Evolutionary conservation across 1,140 invertebrate genomes (phyloP).

Genomic region (Periplaneta americana): DNA sequence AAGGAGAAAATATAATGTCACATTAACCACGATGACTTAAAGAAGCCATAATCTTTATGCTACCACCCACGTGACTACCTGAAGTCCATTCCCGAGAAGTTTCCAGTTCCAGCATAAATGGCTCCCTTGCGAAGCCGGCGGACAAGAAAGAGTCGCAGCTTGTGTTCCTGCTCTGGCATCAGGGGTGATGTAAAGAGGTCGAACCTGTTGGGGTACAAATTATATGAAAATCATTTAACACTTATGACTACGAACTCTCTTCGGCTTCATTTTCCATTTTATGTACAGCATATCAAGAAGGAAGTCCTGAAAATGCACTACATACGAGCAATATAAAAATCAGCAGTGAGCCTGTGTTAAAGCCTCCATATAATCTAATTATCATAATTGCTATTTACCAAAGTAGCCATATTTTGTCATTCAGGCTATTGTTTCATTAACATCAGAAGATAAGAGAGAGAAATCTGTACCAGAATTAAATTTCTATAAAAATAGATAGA

Average conservation of each 20-base stretch:
- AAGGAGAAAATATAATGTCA: no score
- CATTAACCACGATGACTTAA: no score
- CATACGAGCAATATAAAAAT: not conserved
- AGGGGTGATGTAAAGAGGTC: slow-evolving; percentile 8
- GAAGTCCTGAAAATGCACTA: not conserved
- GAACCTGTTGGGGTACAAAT: not conserved
- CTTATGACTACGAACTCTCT: not conserved
- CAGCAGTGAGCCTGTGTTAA: not conserved
- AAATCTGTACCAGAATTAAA: no score
- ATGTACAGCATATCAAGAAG: no score
- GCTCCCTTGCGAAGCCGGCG: slow-evolving; percentile 17
- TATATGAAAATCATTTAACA: not conserved
- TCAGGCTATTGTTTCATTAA: no score
- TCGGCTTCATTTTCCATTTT: no score
- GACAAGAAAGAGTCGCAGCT: slow-evolving; percentile 13
- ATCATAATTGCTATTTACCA: not conserved
- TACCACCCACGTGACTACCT: slow-evolving; percentile 3
- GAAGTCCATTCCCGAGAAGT: slow-evolving; percentile 19
- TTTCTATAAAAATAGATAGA: no score
- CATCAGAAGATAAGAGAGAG: no score
- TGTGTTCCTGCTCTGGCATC: slow-evolving; percentile 13
- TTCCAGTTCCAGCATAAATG: slow-evolving; percentile 15
- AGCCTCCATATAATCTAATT: not conserved
- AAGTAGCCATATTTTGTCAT: no score
- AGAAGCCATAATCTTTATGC: not conserved